A percentile compares a stretch with the other conserved stretches of the same genome.
Conservation (phyloP, 1,140 invertebrate genomes). For the Orchestia grillus region DNA sequence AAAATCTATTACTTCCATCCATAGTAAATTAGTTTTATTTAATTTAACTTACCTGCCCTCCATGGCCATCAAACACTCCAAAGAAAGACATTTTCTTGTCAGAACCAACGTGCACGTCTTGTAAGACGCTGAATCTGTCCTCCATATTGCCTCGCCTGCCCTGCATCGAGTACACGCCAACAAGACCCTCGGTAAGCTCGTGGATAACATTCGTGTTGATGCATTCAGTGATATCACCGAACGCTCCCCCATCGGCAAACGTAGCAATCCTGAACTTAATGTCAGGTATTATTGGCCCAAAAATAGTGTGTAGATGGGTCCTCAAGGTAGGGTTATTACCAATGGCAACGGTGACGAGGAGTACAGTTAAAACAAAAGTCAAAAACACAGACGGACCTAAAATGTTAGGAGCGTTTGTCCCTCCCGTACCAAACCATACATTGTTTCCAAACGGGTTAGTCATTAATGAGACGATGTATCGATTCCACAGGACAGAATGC, state of each 20-base stretch:
- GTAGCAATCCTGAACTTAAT: slow-evolving; percentile 18
- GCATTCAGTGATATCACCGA: slow-evolving; percentile 37
- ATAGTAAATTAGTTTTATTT: too few species aligned
- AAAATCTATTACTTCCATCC: too few species aligned
- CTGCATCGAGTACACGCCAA: slow-evolving; percentile 64
- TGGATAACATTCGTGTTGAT: slow-evolving; percentile 51
- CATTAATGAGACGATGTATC: neutral
- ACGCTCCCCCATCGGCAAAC: neutral
- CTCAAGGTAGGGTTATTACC: neutral
- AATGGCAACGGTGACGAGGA: neutral
- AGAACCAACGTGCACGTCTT: slow-evolving; percentile 64
- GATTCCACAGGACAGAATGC: neutral
- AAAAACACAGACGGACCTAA: slow-evolving; percentile 20
- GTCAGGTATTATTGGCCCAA: slow-evolving; percentile 18
- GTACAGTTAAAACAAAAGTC: slow-evolving; percentile 5
- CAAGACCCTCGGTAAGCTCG: slow-evolving; percentile 63
- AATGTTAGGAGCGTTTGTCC: neutral
- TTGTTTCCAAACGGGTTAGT: slow-evolving; percentile 8
- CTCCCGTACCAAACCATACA: slow-evolving; percentile 13
- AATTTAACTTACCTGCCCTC: slow-evolving; percentile 61
- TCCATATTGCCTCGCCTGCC: slow-evolving; percentile 66
- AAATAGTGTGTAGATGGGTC: neutral
- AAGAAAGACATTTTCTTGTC: slow-evolving; percentile 66
- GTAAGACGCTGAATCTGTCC: slow-evolving; percentile 62
- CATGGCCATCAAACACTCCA: slow-evolving; percentile 66